Evolutionary conservation across 2,888 invertebrate species (phyloP), one percentile per base, ranked within the genome.

Genomic region (Periphyllus acericola): DNA sequence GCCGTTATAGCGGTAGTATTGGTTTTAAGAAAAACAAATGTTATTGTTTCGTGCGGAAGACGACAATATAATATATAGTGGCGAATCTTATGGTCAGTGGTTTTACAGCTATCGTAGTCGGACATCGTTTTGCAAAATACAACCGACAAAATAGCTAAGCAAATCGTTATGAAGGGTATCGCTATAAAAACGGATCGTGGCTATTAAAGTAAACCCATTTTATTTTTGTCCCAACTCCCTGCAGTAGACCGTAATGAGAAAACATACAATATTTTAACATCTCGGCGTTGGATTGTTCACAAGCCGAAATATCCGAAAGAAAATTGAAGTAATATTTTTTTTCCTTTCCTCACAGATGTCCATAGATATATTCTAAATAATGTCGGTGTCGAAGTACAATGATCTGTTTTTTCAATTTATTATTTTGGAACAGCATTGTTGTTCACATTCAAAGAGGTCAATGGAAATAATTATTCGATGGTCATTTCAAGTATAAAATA

Each of bases 121-220:
- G 74, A 60, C 74, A 40, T 75, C 60, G 83, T 83, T 83, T 75
- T 40, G 83, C 60, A 60, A 75, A 74, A 60, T 36, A 74, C 34
- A 29, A 74, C 74, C 55, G 74, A n/a, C 79, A 21, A 74, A 74
- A 83, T 83, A 60, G 75, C 83, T 60, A 60, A 75, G 40, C 60
- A 75, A 83, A 83, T 83, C 60, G 83, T 83, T 83, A 29, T 40
- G 60, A 60, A 72, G 83, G 60, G 60, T 40, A 83, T 60, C 60
- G 75, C 74, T 29, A 83, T 83, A 83, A 83, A 83, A 83, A 83
- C 60, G 52, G 17, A 60, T 75, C 75, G 36, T 60, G 8, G 60
- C 83, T 60, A 75, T 75, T 75, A 75, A n/a, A 36, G 60, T 75
- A 60, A 29, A 74, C 60, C 75, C 74, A 32, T 83, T 83, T 83